A percentile compares a stretch with the other conserved stretches of the same genome.
These are phyloP conservation scores for Plutomurus gul DNA, from an alignment of 1,140 invertebrate genomes.

Conservation along the genomic window DNA sequence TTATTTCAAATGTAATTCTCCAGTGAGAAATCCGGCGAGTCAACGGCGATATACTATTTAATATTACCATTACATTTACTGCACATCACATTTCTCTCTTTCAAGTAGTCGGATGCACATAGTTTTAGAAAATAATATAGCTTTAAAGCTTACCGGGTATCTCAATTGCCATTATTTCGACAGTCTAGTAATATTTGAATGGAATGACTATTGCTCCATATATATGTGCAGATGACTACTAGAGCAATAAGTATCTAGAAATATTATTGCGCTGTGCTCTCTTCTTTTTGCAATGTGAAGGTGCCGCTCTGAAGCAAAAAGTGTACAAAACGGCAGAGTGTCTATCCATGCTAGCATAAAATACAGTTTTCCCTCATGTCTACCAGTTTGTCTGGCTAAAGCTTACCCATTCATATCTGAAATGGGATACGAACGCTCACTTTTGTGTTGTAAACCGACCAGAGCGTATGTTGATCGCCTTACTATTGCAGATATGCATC, in stretches of 20 bases:
- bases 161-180: slow-evolving; percentile 14
- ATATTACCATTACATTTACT: background rate
- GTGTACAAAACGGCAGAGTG: too few species aligned
- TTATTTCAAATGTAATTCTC: slow-evolving; percentile 25
- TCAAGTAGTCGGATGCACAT: background rate
- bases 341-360: too few species aligned
- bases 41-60: background rate
- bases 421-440: slow-evolving; percentile 16
- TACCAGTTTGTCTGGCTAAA: background rate
- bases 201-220: slow-evolving; percentile 13
- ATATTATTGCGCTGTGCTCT: too few species aligned
- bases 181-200: slow-evolving; percentile 7
- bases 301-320: too few species aligned
- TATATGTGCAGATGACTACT: too few species aligned
- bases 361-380: background rate
- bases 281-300: too few species aligned
- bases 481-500: too few species aligned
- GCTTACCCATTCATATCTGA: background rate
- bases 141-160: slow-evolving; percentile 8
- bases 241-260: too few species aligned
- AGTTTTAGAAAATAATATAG: too few species aligned
- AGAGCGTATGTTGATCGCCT: background rate
- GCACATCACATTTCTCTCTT: background rate
- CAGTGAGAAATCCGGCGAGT: background rate
- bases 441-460: slow-evolving; percentile 1